Evolutionary conservation across 2,113 vertebrate genomes (phyloP).

Genomic region (Dascyllus trimaculatus): DNA sequence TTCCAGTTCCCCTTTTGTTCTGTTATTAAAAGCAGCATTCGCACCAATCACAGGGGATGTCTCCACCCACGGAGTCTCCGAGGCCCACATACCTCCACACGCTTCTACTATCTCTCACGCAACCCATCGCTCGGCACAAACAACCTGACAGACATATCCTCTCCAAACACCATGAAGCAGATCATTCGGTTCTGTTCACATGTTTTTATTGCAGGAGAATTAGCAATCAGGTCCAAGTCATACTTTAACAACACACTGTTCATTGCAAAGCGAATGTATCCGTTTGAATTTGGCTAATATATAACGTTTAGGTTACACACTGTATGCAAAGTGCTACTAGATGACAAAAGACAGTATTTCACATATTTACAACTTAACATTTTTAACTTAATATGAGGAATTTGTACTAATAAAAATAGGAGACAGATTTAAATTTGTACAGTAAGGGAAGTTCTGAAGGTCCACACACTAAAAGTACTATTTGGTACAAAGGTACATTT

Average conservation of each 20-base stretch:
- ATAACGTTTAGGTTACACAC: slow-evolving; percentile 41
- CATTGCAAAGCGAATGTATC: slow-evolving; percentile 34
- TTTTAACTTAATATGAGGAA: slow-evolving; percentile 50
- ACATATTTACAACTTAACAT: slow-evolving; percentile 73
- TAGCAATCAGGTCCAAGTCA: slow-evolving; percentile 52
- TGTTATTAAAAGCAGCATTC: slow-evolving; percentile 88
- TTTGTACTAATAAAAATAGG: slow-evolving; percentile 63
- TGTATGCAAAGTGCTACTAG: slow-evolving; percentile 54
- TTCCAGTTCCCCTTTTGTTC: slow-evolving; percentile 88
- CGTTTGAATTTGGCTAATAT: slow-evolving; percentile 44
- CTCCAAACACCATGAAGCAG: slow-evolving; percentile 40
- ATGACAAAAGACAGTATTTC: slow-evolving; percentile 55
- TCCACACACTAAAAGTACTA: slow-evolving; percentile 44
- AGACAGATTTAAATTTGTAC: slow-evolving; percentile 48
- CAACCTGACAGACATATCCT: slow-evolving; percentile 51
- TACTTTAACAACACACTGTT: slow-evolving; percentile 11
- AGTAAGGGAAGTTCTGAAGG: slow-evolving; percentile 51
- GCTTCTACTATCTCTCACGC: slow-evolving; percentile 78
- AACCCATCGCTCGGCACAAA: slow-evolving; percentile 46
- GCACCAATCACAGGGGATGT: slow-evolving; percentile 79
- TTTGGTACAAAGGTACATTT: slow-evolving; percentile 57
- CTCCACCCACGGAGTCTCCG: slow-evolving; percentile 61
- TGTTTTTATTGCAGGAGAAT: slow-evolving; percentile 68
- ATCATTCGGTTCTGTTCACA: slow-evolving; percentile 44
- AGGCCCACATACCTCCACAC: slow-evolving; percentile 78